Base-by-base conservation (phyloP, 2,888 invertebrate species). In the Mesorhabditis spiculigera region DNA sequence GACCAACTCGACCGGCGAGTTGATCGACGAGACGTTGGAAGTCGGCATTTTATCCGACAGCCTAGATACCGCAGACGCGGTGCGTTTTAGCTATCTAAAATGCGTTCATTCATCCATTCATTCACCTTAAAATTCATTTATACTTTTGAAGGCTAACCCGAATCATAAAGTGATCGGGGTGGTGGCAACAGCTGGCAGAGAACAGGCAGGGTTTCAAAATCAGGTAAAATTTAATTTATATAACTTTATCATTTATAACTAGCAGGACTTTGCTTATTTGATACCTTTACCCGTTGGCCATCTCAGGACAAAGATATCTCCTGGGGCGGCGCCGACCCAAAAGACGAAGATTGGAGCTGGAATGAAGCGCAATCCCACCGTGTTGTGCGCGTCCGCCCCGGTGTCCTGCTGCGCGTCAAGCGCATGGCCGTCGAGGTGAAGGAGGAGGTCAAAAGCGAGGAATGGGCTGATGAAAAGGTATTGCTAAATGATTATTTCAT, bases 401-500 rank as follows among this genome's bases (percentile, higher is more conserved):
- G 58, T 3, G 58, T 50, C n/a, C n/a, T 50, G 58, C n/a, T 50
- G 58, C 8, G 58, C 8, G 58, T 50, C 10, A 50, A 50, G n/a
- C 8, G 58, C 8, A 50, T 50, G 58, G 58, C 58, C 10, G 58
- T 50, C n/a, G 58, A 50, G n/a, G 58, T 50, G 58, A 50, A 50
- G n/a, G 58, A 50, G n/a, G 58, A 50, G n/a, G 58, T 50, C 10
- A 50, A 50, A 50, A 50, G 58, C n/a, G 58, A 50, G n/a, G 58
- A 50, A 50, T 50, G 58, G 58, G n/a, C 58, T 50, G 58, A 50
- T 3, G 58, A 50, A 50, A 50, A 50, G 58, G 58, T 50, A 50
- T 1, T 13, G 1, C 58, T 13, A 50, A 13, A 50, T 50, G n/a
- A 50, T 50, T 1, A 50, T 13, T n/a, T 2, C 10, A 50, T 50